Percentiles rank a stretch among this genome's conserved stretches.
phyloP scores from a whole-genome alignment of 2,797 vertebrate genomes.

The Octomys mimax region DNA sequence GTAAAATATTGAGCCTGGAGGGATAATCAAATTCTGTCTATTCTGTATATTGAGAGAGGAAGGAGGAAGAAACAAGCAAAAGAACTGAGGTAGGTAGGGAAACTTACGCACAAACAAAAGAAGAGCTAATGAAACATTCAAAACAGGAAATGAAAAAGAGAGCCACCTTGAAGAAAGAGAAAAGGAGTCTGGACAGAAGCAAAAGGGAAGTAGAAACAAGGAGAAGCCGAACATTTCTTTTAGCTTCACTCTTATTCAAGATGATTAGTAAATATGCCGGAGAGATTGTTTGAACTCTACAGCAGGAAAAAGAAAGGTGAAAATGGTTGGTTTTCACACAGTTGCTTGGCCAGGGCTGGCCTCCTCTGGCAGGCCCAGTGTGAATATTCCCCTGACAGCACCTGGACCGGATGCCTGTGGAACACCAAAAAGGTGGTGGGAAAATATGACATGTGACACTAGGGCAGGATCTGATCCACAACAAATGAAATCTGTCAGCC shows the following conservation, averaged over 20 bases:
- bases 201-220: neutral
- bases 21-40: neutral
- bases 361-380: constrained; percentile 79
- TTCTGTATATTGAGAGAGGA: neutral
- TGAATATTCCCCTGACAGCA: constrained; percentile 84
- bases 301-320: neutral
- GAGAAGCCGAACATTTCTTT: neutral
- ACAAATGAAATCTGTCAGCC: constrained; percentile 96
- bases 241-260: neutral
- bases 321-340: constrained; percentile 63
- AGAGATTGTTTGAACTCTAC: constrained; percentile 45
- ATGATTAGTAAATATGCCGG: neutral
- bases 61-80: neutral
- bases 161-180: neutral
- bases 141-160: neutral
- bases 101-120: neutral
- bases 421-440: constrained; percentile 89
- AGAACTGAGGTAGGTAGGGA: fast-evolving
- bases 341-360: constrained; percentile 79
- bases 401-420: constrained; percentile 87
- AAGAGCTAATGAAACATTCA: neutral
- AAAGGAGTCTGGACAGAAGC: neutral
- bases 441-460: constrained; percentile 93
- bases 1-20: neutral
- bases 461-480: constrained; percentile 91